A percentile compares a stretch with the other conserved stretches of the same genome.
Evolutionary conservation across 1,140 invertebrate genomes (phyloP).

Genomic region (Ceratosolen solmsi): DNA sequence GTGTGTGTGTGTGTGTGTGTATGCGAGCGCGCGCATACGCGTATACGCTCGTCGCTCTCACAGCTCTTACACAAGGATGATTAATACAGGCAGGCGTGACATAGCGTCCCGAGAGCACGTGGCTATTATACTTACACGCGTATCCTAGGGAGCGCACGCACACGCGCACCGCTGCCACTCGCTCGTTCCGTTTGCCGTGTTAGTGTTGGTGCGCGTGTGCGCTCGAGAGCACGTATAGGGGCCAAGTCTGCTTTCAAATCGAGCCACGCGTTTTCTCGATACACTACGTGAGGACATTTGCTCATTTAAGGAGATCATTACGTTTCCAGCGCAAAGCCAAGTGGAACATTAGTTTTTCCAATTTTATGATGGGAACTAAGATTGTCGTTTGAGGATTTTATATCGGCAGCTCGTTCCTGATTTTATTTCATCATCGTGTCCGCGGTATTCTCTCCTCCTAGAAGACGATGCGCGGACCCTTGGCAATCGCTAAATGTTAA

Average conservation of each 20-base stretch:
- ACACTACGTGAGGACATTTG: constrained; percentile 29
- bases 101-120: not conserved
- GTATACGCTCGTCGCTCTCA: not conserved
- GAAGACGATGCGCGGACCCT: no score
- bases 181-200: not conserved
- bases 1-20: no score
- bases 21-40: no score
- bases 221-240: not conserved
- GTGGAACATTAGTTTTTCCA: constrained; percentile 18
- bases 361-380: not conserved
- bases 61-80: not conserved
- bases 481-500: not conserved
- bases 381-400: not conserved
- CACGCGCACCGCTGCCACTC: not conserved
- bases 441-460: no score
- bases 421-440: no score
- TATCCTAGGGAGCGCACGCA: no score
- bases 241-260: constrained; percentile 9
- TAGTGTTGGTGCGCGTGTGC: not conserved
- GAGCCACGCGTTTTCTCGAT: constrained; percentile 19
- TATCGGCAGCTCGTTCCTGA: no score
- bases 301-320: constrained; percentile 37
- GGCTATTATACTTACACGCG: not conserved
- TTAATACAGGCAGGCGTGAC: not conserved
- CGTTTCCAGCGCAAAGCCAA: not conserved